Base-by-base conservation (phyloP, 2,888 invertebrate genomes). In the Lissonota sp. region DNA sequence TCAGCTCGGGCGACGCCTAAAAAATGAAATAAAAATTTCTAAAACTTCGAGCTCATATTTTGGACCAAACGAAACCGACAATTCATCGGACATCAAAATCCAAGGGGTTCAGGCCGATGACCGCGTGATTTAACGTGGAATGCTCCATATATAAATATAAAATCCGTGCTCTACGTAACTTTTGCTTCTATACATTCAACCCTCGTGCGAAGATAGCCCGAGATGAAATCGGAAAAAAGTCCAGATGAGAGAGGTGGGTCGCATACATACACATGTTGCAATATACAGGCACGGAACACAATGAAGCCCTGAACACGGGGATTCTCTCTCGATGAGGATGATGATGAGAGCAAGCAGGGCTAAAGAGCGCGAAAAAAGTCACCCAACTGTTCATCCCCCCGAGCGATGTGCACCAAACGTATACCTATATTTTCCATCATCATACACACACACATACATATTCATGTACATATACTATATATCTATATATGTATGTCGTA, bases 311-410 rank as follows among this genome's bases (percentile, higher is more conserved):
- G 55, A 83, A 84, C 85, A 79, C 42, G 60, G 75, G 67, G 49
- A 67, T 67, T 75, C 42, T 51, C 60, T 67, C 80, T 67, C 72
- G 75, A 78, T 69, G 83, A 83, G 77, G 83, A 63, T 66, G 66
- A 76, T 74, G 80, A 79, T 76, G 73, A 70, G 80, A 83, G 77
- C 70, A 42, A 10, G 46, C 70, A 42, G 12, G 46, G 64, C 74
- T 80, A 76, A 81, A 84, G 83, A 83, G 80, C 67, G 75, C 64
- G 71, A 77, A 89, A 90, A 90, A 91, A 90, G 90, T 90, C 90
- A 91, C 90, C 90, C 91, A 91, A 91, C 91, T 91, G 91, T 91
- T 91, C 90, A 89, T 90, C 89, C 89, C 89, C 88, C 75, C 82
- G 84, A 84, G 86, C 85, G 83, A 82, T 83, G 80, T 82, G 83